phyloP scores from a whole-genome alignment of 1,140 invertebrate species.

The Tribolium madens region DNA sequence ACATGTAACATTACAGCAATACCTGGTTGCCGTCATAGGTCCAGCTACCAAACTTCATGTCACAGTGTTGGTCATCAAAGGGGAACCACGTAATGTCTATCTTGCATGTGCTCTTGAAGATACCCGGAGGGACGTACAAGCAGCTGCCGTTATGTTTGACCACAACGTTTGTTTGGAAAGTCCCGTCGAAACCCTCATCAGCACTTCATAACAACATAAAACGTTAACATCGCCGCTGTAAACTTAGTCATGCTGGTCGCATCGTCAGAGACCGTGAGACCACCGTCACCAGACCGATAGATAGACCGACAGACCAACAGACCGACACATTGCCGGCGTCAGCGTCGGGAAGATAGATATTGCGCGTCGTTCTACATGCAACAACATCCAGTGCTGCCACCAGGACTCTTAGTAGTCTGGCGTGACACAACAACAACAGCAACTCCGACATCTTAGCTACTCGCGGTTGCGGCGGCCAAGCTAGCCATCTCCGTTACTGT shows the following conservation, averaged over 20 bases:
- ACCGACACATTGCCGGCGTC: conserved; percentile 7
- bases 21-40: conserved; percentile 95
- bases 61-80: conserved; percentile 97
- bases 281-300: conserved; percentile 23
- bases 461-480: conserved; percentile 54
- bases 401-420: conserved; percentile 43
- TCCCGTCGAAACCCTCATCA: conserved; percentile 97
- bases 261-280: conserved; percentile 40
- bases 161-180: conserved; percentile 97
- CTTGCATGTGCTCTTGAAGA: conserved; percentile 99
- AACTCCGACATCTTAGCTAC: conserved; percentile 39
- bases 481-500: conserved; percentile 49
- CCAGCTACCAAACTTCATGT: conserved; percentile 97
- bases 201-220: conserved; percentile 78
- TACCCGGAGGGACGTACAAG: conserved; percentile 96
- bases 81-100: conserved; percentile 99
- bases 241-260: conserved; percentile 50
- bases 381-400: conserved; percentile 53
- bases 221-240: conserved; percentile 56
- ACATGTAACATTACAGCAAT: conserved; percentile 63
- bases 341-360: conserved; percentile 30
- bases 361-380: conserved; percentile 50
- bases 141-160: conserved; percentile 95
- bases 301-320: conserved; percentile 10
- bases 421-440: conserved; percentile 41